Evolutionary conservation across 2,888 invertebrate species (phyloP), one percentile per base, ranked within the genome.

Genomic region (Dicyrtomina minuta): DNA sequence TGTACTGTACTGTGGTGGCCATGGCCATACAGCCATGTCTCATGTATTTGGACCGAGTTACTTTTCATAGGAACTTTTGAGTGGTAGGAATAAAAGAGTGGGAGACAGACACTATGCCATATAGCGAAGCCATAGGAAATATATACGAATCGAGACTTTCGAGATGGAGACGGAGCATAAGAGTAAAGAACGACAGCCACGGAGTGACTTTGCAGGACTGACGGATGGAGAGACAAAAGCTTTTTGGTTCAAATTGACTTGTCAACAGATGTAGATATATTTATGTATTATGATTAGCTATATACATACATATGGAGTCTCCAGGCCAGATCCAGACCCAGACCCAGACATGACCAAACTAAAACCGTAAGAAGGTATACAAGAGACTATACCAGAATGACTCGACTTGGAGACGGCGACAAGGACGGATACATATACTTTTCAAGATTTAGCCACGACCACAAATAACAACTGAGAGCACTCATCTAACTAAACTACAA

Each of bases 141-240:
- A n/a, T n/a, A n/a, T n/a, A n/a, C n/a, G n/a, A n/a, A n/a, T n/a
- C n/a, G n/a, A n/a, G n/a, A n/a, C n/a, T n/a, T n/a, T n/a, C 51
- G 20, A 51, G 24, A 51, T 51, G 20, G 12, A 24, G 51, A 51
- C 20, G 55, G 26, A 24, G 24, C 26, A 22, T 24, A 51, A 33
- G 8, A 33, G 33, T 33, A 33, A 33, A 33, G 33, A 33, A 33
- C 4, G 33, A 33, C n/a, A n/a, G n/a, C n/a, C n/a, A 26, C 17
- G 33, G 27, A 58, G 41, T 58, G 58, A 58, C 58, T 58, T 39
- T 58, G 58, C 58, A 58, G 58, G 58, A 58, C 39, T 58, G 58
- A 58, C 33, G 58, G 58, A 58, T 46, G 55, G 33, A 33, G 55
- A 55, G 55, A 55, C 55, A 55, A 55, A 55, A 55, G 55, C 55